These are phyloP conservation scores for Morphnarchus princeps DNA, from an alignment of 2,113 vertebrate genomes.

Conservation along the genomic window DNA sequence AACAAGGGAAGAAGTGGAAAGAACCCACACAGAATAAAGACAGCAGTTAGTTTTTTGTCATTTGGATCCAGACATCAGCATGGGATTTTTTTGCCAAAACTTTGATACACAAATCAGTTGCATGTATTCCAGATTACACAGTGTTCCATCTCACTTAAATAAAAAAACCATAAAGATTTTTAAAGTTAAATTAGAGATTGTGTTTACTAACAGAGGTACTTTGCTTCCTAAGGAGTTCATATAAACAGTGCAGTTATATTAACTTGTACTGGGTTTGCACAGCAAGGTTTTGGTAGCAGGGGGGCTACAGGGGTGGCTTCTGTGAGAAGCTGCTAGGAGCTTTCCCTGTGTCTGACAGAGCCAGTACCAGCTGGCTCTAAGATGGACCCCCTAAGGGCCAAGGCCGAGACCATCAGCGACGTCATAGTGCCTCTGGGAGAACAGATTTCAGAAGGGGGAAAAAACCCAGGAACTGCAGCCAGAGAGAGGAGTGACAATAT, in stretches of 20 bases:
- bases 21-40: background rate
- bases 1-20: background rate
- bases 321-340: background rate
- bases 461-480: too few species aligned
- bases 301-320: background rate
- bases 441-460: background rate
- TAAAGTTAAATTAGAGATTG: background rate
- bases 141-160: background rate
- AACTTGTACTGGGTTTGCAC: background rate
- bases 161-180: background rate
- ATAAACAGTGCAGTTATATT: background rate
- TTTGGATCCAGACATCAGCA: background rate
- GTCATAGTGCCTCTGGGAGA: background rate
- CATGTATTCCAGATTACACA: background rate
- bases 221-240: background rate
- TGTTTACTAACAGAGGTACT: background rate
- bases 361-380: background rate
- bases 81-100: background rate
- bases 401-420: background rate
- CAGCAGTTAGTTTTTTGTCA: background rate
- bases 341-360: background rate
- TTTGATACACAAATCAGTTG: background rate
- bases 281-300: background rate
- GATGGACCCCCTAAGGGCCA: accelerated
- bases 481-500: too few species aligned